These are phyloP conservation scores for Andrena bucephala DNA, from an alignment of 2,888 invertebrate genomes.

Conservation along the genomic window DNA sequence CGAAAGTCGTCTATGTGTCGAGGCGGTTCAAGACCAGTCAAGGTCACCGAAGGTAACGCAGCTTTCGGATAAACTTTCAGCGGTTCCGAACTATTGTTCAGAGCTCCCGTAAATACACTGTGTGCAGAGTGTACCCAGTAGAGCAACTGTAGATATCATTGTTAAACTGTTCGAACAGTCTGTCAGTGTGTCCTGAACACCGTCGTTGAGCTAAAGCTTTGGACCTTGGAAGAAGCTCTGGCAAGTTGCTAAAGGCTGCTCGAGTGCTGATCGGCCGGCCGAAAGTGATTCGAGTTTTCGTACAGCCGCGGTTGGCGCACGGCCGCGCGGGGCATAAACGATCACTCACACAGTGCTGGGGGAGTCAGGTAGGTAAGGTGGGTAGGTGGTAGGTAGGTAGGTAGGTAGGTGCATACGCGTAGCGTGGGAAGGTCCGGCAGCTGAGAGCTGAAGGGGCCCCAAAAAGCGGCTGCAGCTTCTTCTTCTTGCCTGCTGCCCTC, in stretches of 20 bases:
- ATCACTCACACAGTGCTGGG: conserved; percentile 49
- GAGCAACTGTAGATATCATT: too few species aligned
- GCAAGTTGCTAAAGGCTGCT: not conserved
- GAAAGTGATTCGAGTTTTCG: conserved; percentile 38
- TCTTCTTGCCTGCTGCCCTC: conserved; percentile 70
- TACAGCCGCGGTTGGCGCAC: conserved; percentile 24
- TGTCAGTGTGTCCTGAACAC: not conserved
- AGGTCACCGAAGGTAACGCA: too few species aligned
- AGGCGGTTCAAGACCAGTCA: too few species aligned
- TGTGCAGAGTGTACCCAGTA: too few species aligned
- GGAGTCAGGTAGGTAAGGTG: conserved; percentile 78
- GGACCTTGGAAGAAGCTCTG: too few species aligned
- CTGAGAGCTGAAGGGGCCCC: conserved; percentile 78
- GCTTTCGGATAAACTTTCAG: too few species aligned
- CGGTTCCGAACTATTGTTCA: too few species aligned
- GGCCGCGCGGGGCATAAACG: conserved; percentile 34
- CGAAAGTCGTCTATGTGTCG: too few species aligned
- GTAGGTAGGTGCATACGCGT: conserved; percentile 77
- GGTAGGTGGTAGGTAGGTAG: conserved; percentile 69
- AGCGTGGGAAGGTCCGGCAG: conserved; percentile 84
- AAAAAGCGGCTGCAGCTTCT: conserved; percentile 78
- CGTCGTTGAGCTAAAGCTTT: not conserved
- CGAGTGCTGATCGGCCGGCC: not conserved
- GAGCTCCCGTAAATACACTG: too few species aligned
- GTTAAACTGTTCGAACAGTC: not conserved